Conservation (phyloP, 2,888 invertebrate genomes). For the Drosophila engyochracea region DNA sequence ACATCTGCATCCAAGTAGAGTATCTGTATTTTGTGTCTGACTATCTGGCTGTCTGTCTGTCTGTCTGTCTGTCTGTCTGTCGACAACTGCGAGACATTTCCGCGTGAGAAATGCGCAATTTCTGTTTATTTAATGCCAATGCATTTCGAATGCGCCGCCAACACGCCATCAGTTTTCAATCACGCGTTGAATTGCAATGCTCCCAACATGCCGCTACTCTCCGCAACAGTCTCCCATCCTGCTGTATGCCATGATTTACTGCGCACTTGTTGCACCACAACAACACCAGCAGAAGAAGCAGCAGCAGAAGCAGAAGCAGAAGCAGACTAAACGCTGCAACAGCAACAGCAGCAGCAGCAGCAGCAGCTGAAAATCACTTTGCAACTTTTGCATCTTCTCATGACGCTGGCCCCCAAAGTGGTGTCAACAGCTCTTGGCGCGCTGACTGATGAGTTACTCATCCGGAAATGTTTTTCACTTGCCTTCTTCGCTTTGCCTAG, state of each 20-base stretch:
- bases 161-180: conserved; percentile 81
- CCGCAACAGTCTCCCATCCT: not conserved
- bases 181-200: conserved; percentile 63
- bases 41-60: not conserved
- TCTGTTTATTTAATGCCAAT: conserved; percentile 80
- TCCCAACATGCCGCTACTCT: conserved; percentile 26
- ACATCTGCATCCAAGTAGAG: conserved; percentile 32
- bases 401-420: conserved; percentile 79
- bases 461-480: conserved; percentile 81
- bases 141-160: conserved; percentile 77
- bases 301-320: conserved; percentile 3
- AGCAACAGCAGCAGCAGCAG: conserved; percentile 18
- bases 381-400: conserved; percentile 81
- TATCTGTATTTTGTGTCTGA: conserved; percentile 12
- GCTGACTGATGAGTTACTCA: conserved; percentile 81
- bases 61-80: conserved; percentile 29
- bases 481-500: conserved; percentile 48
- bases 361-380: conserved; percentile 73
- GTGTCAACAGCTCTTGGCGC: conserved; percentile 76
- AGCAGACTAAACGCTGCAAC: conserved; percentile 19
- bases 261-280: conserved; percentile 76
- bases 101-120: conserved; percentile 79
- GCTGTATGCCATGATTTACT: conserved; percentile 60
- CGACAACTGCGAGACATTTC: conserved; percentile 59
- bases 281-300: conserved; percentile 13